These are phyloP conservation scores for Bombus superbus DNA, from an alignment of 1,140 invertebrate species.

Conservation along the genomic window DNA sequence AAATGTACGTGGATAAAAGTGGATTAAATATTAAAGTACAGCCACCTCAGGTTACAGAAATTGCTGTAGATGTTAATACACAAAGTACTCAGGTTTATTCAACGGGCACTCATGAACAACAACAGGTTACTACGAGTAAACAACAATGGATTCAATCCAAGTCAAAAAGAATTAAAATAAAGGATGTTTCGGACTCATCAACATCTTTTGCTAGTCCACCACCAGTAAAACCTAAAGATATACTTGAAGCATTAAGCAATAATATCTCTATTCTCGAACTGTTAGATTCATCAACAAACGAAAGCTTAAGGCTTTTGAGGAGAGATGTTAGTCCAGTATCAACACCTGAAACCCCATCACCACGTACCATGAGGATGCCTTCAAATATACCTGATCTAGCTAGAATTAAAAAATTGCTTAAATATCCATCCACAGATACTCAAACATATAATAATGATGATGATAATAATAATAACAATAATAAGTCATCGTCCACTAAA, in stretches of 20 bases:
- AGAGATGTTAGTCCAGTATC: conserved; percentile 76
- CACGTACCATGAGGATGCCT: conserved; percentile 74
- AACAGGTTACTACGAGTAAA: conserved; percentile 19
- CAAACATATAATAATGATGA: conserved; percentile 25
- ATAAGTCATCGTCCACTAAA: conserved; percentile 26
- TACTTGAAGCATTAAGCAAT: conserved; percentile 49
- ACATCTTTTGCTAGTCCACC: conserved; percentile 79
- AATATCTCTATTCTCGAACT: conserved; percentile 75
- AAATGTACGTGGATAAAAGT: conserved; percentile 47
- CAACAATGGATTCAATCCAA: conserved; percentile 56
- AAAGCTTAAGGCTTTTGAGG: conserved; percentile 45
- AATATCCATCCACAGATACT: conserved; percentile 29
- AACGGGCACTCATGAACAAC: neutral
- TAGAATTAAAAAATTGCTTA: conserved; percentile 63
- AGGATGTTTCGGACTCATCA: conserved; percentile 76
- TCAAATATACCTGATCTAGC: conserved; percentile 73
- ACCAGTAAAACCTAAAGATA: conserved; percentile 46
- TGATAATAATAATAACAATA: conserved; percentile 13
- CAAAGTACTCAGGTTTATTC: conserved; percentile 67
- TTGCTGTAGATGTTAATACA: conserved; percentile 69
- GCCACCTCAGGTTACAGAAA: conserved; percentile 39
- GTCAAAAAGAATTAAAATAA: conserved; percentile 60
- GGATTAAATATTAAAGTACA: conserved; percentile 51
- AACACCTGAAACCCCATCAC: conserved; percentile 79
- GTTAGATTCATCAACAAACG: conserved; percentile 70